phyloP scores from a whole-genome alignment of 2,888 invertebrate species.

The Yponomeuta evonymella region DNA sequence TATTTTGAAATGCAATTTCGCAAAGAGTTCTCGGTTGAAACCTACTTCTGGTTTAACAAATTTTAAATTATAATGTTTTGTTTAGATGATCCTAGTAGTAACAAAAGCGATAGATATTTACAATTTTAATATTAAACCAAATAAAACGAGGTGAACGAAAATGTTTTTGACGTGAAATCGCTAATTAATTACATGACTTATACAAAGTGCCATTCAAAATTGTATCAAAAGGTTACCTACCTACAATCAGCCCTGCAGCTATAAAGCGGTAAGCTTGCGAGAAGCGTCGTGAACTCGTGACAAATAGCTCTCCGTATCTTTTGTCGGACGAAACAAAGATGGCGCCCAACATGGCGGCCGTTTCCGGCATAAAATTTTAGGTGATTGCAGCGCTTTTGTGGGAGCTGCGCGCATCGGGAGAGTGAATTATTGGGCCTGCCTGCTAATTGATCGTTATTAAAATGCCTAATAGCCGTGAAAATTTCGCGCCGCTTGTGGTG shows the following conservation, averaged over 20 bases:
- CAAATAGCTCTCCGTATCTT: constrained; percentile 25
- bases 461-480: constrained; percentile 21
- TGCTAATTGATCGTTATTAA: constrained; percentile 40
- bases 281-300: constrained; percentile 23
- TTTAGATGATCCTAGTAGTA: not conserved
- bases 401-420: constrained; percentile 23
- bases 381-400: constrained; percentile 30
- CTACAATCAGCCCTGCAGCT: constrained; percentile 21
- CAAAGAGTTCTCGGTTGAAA: not conserved
- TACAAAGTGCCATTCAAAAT: constrained; percentile 24
- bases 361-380: constrained; percentile 35
- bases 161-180: constrained; percentile 12
- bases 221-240: constrained; percentile 28
- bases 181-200: constrained; percentile 19
- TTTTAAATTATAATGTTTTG: not conserved
- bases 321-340: constrained; percentile 24
- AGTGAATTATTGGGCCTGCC: constrained; percentile 29
- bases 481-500: constrained; percentile 15
- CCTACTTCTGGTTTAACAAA: not conserved
- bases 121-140: not conserved
- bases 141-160: not conserved
- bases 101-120: not conserved
- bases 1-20: not conserved
- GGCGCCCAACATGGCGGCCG: constrained; percentile 28
- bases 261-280: constrained; percentile 5